Evolutionary conservation across 2,888 invertebrate genomes (phyloP).

Genomic region (Mactromeris polynyma): DNA sequence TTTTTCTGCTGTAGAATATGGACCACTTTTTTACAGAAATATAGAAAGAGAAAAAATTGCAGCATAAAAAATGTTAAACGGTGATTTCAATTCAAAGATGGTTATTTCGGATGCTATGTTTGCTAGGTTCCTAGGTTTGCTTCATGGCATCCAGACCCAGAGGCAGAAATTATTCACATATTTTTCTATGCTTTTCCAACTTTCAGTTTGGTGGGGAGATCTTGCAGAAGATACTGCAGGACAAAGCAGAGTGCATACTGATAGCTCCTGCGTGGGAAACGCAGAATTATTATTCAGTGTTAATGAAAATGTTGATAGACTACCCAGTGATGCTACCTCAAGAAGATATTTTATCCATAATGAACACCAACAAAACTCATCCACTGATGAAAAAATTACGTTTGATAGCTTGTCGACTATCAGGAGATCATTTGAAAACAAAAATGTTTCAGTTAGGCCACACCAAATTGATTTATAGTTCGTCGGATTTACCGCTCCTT

Average conservation of each 20-base stretch:
- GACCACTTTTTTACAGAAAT: conserved; percentile 49
- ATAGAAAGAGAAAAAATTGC: conserved; percentile 50
- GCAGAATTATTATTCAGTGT: conserved; percentile 40
- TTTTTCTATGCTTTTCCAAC: conserved; percentile 57
- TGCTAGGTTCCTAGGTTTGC: conserved; percentile 42
- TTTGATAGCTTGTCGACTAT: conserved; percentile 55
- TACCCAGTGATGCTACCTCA: conserved; percentile 25
- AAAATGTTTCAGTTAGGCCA: conserved; percentile 36
- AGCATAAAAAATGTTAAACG: conserved; percentile 39
- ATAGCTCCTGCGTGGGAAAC: conserved; percentile 54
- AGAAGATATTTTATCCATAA: neutral
- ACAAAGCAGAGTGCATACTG: conserved; percentile 11
- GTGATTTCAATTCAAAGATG: conserved; percentile 42
- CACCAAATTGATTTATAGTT: no score
- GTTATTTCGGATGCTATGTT: conserved; percentile 41
- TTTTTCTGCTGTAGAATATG: conserved; percentile 61
- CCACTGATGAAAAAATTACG: conserved; percentile 37
- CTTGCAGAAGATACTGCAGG: conserved; percentile 44
- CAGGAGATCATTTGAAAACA: conserved; percentile 45
- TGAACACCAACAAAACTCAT: neutral
- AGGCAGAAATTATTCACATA: conserved; percentile 25
- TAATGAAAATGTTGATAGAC: conserved; percentile 43
- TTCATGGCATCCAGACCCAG: conserved; percentile 53
- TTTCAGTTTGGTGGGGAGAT: conserved; percentile 63
- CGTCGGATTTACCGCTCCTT: no score